A percentile compares a stretch with the other conserved stretches of the same genome.
Evolutionary conservation across 2,888 invertebrate species (phyloP).

Genomic region (Orthosia cruda): DNA sequence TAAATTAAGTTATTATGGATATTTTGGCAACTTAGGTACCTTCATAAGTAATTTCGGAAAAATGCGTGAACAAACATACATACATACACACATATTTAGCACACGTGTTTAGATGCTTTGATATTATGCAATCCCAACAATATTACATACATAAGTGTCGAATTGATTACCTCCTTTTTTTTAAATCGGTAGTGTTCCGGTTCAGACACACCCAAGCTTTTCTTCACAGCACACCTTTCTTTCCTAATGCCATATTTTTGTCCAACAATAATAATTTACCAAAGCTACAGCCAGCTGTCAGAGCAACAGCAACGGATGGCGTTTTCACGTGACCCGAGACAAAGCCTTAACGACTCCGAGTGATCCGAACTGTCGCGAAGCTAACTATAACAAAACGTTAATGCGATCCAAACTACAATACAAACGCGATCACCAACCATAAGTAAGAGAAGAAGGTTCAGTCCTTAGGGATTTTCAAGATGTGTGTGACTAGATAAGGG

Average conservation of each 20-base stretch:
- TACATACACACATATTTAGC: too few relatives aligned
- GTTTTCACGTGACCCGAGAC: constrained; percentile 49
- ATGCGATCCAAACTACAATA: constrained; percentile 25
- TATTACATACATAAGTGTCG: too few relatives aligned
- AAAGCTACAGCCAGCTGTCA: constrained; percentile 20
- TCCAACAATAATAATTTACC: constrained; percentile 6
- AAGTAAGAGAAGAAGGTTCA: constrained; percentile 5
- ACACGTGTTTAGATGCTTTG: too few relatives aligned
- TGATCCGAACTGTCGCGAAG: constrained; percentile 11
- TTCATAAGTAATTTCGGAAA: too few relatives aligned
- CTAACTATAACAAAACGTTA: constrained; percentile 24
- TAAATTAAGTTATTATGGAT: too few relatives aligned
- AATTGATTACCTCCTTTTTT: too few relatives aligned
- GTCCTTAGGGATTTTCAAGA: not conserved
- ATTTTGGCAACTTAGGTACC: too few relatives aligned
- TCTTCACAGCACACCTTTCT: not conserved
- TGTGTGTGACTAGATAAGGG: not conserved
- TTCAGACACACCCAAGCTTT: constrained; percentile 2
- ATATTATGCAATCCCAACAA: too few relatives aligned
- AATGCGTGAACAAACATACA: too few relatives aligned
- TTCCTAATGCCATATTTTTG: not conserved
- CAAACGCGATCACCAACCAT: not conserved
- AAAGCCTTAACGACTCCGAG: constrained; percentile 26
- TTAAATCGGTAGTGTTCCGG: not conserved
- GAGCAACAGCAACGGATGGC: constrained; percentile 36